Percentiles rank a stretch among this genome's conserved stretches.
Evolutionary conservation across 2,797 vertebrate species (phyloP).

Genomic region (Glossophaga mutica): DNA sequence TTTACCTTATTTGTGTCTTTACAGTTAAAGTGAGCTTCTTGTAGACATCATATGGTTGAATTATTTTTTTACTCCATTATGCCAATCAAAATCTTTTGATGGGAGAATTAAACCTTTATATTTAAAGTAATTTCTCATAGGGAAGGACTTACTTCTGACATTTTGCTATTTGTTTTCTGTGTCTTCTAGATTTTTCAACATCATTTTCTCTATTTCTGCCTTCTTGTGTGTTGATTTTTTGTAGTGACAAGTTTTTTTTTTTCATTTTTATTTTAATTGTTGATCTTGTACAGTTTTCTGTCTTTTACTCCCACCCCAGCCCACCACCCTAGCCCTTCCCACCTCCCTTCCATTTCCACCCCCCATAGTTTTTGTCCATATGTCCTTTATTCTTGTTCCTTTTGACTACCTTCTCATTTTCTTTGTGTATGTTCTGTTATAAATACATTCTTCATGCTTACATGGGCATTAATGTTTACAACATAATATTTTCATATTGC

Average conservation of each 20-base stretch:
- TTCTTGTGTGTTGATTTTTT: background rate
- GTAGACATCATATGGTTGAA: background rate
- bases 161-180: background rate
- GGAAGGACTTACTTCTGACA: background rate
- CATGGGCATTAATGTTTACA: background rate
- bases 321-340: too few relatives aligned
- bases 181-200: background rate
- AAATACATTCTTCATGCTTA: background rate
- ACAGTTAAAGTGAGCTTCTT: background rate
- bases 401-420: background rate
- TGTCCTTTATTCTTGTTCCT: too few relatives aligned
- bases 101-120: background rate
- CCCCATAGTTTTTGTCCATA: too few relatives aligned
- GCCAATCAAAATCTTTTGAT: background rate
- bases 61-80: background rate
- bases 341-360: too few relatives aligned
- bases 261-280: too few relatives aligned
- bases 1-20: background rate
- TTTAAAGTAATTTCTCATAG: background rate
- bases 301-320: too few relatives aligned
- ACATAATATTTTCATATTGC: background rate
- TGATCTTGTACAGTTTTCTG: too few relatives aligned
- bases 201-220: background rate
- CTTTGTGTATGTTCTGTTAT: background rate
- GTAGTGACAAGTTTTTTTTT: background rate